phyloP scores from a whole-genome alignment of 2,113 vertebrate genomes.

The Picathartes gymnocephalus region DNA sequence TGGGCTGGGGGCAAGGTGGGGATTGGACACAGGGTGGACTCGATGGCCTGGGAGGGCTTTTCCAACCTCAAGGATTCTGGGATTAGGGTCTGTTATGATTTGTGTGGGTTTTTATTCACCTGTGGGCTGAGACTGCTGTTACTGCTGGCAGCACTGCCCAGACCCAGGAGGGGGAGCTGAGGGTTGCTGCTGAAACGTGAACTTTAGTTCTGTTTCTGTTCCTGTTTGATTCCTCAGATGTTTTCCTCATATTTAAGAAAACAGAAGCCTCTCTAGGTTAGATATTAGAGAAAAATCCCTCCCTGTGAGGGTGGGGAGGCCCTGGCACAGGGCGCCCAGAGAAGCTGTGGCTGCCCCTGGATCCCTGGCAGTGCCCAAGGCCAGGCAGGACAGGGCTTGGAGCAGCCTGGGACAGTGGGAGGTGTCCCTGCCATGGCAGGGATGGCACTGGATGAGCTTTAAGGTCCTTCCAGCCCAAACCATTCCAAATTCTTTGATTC shows the following conservation, averaged over 20 bases:
- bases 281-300: neutral
- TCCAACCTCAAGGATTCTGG: neutral
- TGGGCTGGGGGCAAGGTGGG: neutral
- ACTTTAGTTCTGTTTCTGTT: neutral
- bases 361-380: neutral
- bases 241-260: neutral
- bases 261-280: neutral
- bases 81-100: neutral
- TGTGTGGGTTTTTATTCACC: neutral
- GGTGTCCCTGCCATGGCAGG: neutral
- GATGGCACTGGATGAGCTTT: fast-evolving
- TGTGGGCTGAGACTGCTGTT: neutral
- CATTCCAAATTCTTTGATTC: neutral
- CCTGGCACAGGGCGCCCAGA: neutral
- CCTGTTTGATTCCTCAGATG: neutral
- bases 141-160: neutral
- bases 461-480: neutral
- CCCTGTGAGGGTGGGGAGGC: neutral
- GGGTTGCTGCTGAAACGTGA: neutral
- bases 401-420: neutral
- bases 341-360: neutral
- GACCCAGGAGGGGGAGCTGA: neutral
- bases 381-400: neutral
- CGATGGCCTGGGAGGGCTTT: neutral
- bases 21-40: neutral